Conservation (phyloP, 2,797 vertebrate species). For the Pseudochirops cupreus region DNA sequence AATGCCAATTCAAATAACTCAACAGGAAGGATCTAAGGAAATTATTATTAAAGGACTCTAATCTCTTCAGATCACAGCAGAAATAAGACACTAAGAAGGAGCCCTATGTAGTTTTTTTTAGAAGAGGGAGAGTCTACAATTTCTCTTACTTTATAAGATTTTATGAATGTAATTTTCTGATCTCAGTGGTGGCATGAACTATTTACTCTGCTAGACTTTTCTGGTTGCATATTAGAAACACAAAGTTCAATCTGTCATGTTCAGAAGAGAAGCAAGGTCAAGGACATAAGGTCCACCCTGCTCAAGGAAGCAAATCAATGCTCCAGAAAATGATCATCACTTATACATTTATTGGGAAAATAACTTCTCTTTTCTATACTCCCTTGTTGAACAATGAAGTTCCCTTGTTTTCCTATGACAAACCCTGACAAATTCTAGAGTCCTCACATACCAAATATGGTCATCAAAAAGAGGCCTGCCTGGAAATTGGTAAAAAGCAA, state of each 20-base stretch:
- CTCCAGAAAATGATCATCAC: not conserved
- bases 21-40: not conserved
- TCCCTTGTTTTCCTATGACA: not conserved
- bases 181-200: not conserved
- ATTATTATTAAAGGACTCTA: not conserved
- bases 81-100: not conserved
- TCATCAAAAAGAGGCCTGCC: not conserved
- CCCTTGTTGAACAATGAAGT: accelerated
- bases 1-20: not conserved
- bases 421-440: accelerated
- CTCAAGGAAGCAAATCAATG: not conserved
- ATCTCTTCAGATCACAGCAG: not conserved
- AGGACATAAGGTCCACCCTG: not conserved
- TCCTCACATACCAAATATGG: not conserved
- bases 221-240: not conserved
- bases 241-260: not conserved
- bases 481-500: not conserved
- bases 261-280: not conserved
- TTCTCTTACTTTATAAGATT: not conserved
- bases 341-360: not conserved
- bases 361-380: not conserved
- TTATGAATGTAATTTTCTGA: not conserved
- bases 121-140: not conserved
- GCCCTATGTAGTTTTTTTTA: not conserved
- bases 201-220: not conserved